These are phyloP conservation scores for Brachycybe producta DNA, from an alignment of 2,888 invertebrate species.

Conservation along the genomic window DNA sequence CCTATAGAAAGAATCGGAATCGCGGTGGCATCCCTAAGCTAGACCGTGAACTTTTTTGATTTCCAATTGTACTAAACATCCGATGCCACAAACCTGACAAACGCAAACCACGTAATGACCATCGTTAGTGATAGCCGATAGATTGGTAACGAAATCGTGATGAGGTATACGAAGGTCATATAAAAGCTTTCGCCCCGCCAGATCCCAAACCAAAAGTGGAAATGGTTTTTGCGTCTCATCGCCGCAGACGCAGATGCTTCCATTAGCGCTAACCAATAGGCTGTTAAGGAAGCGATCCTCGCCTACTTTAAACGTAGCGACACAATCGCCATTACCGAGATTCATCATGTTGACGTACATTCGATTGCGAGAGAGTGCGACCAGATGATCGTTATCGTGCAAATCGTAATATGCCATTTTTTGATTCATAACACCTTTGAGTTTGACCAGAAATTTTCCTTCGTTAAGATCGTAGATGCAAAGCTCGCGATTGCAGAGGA, in stretches of 20 bases:
- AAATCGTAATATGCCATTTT: conserved; percentile 82
- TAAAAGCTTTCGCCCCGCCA: conserved; percentile 65
- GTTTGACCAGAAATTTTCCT: conserved; percentile 53
- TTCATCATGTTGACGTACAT: conserved; percentile 85
- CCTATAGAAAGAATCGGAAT: no score
- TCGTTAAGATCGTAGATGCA: conserved; percentile 64
- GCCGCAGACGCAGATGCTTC: conserved; percentile 73
- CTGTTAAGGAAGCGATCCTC: conserved; percentile 83
- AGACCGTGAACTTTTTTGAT: no score
- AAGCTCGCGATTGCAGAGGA: conserved; percentile 67
- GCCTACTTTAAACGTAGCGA: conserved; percentile 74
- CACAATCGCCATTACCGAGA: conserved; percentile 64
- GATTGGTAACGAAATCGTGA: conserved; percentile 71
- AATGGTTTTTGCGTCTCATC: conserved; percentile 88
- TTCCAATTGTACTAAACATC: no score
- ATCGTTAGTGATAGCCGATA: conserved; percentile 73
- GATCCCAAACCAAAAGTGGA: conserved; percentile 76
- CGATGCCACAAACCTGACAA: conserved; percentile 38
- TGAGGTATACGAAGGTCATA: conserved; percentile 78
- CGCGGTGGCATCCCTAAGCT: no score
- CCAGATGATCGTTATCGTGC: conserved; percentile 63
- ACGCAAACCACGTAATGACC: conserved; percentile 48
- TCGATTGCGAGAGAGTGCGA: conserved; percentile 68
- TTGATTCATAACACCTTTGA: conserved; percentile 75
- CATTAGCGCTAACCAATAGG: conserved; percentile 72